Conservation (phyloP, 1,140 invertebrate genomes). For the Drosophila orena region DNA sequence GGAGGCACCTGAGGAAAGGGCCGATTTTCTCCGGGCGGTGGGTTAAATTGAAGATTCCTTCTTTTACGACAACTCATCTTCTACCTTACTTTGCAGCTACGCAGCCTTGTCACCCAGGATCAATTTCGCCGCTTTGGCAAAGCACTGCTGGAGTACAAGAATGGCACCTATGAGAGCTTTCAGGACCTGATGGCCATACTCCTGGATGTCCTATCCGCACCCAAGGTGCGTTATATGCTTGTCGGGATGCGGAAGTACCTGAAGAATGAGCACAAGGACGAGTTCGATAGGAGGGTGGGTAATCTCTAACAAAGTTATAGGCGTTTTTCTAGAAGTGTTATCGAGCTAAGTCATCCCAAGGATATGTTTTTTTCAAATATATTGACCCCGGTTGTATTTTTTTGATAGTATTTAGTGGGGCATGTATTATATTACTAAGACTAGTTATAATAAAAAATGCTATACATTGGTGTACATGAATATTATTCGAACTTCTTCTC, state of each 20-base stretch:
- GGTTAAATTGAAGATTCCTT: background rate
- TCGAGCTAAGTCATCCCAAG: background rate
- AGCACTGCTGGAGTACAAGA: slow-evolving; percentile 87
- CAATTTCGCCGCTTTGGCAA: slow-evolving; percentile 87
- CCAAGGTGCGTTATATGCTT: slow-evolving; percentile 87
- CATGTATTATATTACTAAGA: background rate
- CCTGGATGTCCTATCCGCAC: slow-evolving; percentile 85
- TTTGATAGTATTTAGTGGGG: background rate
- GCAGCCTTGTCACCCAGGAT: slow-evolving; percentile 83
- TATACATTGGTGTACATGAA: background rate
- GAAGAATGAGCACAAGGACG: slow-evolving; percentile 86
- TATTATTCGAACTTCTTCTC: background rate
- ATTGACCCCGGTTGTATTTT: background rate
- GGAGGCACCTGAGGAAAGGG: slow-evolving; percentile 64
- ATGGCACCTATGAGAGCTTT: slow-evolving; percentile 85
- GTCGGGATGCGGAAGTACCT: slow-evolving; percentile 87
- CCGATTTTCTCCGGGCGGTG: slow-evolving; percentile 76
- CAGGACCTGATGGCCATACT: slow-evolving; percentile 85
- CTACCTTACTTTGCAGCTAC: slow-evolving; percentile 46
- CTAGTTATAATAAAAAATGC: background rate
- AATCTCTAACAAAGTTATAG: background rate
- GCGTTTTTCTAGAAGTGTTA: background rate
- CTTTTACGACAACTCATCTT: background rate
- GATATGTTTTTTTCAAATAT: background rate
- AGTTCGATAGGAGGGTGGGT: slow-evolving; percentile 84